Base-by-base conservation (phyloP, 2,888 invertebrate genomes). In the Epinotia bilunana region DNA sequence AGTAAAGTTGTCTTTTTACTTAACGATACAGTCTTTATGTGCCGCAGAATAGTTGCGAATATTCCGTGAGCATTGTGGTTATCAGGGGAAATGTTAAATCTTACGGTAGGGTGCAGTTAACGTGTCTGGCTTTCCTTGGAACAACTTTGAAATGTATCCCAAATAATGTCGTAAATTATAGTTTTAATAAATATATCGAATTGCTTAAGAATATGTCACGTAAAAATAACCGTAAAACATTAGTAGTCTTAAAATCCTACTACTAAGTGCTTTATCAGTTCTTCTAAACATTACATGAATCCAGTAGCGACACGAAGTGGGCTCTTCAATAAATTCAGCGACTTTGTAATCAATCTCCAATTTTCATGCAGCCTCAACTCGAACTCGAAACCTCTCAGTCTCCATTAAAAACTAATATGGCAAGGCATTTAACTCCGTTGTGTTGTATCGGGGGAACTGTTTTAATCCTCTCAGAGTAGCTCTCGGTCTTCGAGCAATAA, bases 341-440 rank as follows among this genome's bases (percentile, higher is more conserved):
- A 69, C 62, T 75, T 75, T 63, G 53, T 43, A 67, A 65, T 73
- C 63, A 63, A 58, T 74, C 33, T 63, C 46, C 46, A 69, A 69
- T 69, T 76, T 73, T 63, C 43, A 73, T 43, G 57, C 62, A 58
- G 28, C 72, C 73, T n/a, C 43, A 13, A 43, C 39, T 39, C 39
- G 5, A 58, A 67, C 71, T 74, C 58, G 53, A 64, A 73, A 72
- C 62, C 76, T 63, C 65, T 76, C 72, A 64, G 61, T 53, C 67
- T 68, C 76, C 65, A 76, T 79, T 77, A 75, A 75, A 75, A 79
- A 79, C 76, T 78, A 78, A 74, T 63, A 68, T 69, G 62, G 60
- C 69, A 69, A 74, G 74, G 71, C 58, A 62, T 74, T 71, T 71
- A 71, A 77, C 76, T 28, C 68, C 60, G n/a, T 58, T 53, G 46